Evolutionary conservation across 2,113 vertebrate species (phyloP).

Genomic region (Brienomyrus longianalis): DNA sequence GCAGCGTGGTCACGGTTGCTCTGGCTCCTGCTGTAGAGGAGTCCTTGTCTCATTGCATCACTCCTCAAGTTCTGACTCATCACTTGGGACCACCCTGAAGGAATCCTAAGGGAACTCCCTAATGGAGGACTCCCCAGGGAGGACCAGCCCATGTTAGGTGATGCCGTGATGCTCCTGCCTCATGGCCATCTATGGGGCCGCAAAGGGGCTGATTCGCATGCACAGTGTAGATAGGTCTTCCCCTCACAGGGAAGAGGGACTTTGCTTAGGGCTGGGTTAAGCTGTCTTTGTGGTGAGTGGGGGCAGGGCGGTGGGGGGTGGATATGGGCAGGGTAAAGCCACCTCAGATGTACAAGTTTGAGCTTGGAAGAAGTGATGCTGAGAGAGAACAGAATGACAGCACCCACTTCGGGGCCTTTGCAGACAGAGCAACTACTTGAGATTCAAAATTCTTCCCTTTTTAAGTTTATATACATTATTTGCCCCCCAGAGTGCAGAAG

Average conservation of each 20-base stretch:
- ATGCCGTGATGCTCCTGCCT: not conserved
- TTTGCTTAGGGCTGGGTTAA: not conserved
- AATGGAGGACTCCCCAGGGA: not conserved
- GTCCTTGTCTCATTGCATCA: not conserved
- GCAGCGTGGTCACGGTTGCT: not conserved
- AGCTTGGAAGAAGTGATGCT: not conserved
- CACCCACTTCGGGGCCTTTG: not conserved
- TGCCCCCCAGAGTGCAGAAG: not conserved
- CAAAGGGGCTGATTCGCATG: not conserved
- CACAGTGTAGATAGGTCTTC: not conserved
- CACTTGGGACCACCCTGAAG: not conserved
- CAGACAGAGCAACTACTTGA: not conserved
- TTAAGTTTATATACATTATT: not conserved
- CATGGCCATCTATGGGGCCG: not conserved
- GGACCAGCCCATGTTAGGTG: not conserved
- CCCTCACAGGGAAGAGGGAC: not conserved
- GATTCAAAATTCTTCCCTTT: not conserved
- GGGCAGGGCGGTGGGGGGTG: too few relatives aligned
- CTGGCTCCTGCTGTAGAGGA: not conserved
- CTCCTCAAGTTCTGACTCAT: not conserved
- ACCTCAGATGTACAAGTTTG: not conserved
- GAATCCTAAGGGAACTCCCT: not conserved
- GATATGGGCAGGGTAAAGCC: not conserved
- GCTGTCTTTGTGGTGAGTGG: not conserved
- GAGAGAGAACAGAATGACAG: not conserved